Evolutionary conservation across 1,140 invertebrate genomes (phyloP).

Genomic region (Lordiphosa collinella): DNA sequence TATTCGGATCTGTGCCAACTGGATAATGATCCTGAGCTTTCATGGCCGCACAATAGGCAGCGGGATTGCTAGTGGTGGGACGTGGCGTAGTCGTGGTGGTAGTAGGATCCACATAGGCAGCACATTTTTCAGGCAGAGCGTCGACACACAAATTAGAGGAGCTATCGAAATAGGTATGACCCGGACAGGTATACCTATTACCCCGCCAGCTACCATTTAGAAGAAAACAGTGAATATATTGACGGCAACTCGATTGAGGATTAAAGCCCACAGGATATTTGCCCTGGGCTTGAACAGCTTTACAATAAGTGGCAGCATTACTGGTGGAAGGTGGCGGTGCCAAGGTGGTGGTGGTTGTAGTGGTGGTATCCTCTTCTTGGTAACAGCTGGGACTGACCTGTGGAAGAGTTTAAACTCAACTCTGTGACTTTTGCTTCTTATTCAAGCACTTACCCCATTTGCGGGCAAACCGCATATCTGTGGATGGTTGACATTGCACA

Average conservation of each 20-base stretch:
- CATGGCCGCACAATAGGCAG: slow-evolving; percentile 44
- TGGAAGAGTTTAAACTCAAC: neutral
- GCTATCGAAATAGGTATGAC: slow-evolving; percentile 36
- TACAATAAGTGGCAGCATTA: slow-evolving; percentile 43
- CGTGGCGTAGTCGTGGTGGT: slow-evolving; percentile 20
- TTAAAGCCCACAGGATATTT: slow-evolving; percentile 46
- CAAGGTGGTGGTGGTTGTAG: slow-evolving; percentile 19
- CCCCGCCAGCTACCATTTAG: slow-evolving; percentile 44
- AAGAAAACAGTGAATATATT: slow-evolving; percentile 57
- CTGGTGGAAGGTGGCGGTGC: slow-evolving; percentile 25
- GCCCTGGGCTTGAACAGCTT: slow-evolving; percentile 32
- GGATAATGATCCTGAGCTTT: slow-evolving; percentile 30
- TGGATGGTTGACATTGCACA: slow-evolving; percentile 47
- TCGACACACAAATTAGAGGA: slow-evolving; percentile 15
- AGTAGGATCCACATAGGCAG: slow-evolving; percentile 6
- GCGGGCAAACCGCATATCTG: slow-evolving; percentile 51
- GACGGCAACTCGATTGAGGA: slow-evolving; percentile 46
- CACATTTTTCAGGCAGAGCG: slow-evolving; percentile 18
- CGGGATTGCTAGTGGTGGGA: slow-evolving; percentile 34
- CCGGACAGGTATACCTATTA: slow-evolving; percentile 49
- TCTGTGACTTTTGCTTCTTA: neutral
- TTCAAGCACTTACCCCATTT: slow-evolving; percentile 31
- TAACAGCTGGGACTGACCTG: slow-evolving; percentile 51
- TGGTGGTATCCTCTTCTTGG: slow-evolving; percentile 34
- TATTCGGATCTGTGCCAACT: slow-evolving; percentile 47